Evolutionary conservation across 2,888 invertebrate genomes (phyloP), one percentile per base, ranked within the genome.

Genomic region (Ochropleura plecta): DNA sequence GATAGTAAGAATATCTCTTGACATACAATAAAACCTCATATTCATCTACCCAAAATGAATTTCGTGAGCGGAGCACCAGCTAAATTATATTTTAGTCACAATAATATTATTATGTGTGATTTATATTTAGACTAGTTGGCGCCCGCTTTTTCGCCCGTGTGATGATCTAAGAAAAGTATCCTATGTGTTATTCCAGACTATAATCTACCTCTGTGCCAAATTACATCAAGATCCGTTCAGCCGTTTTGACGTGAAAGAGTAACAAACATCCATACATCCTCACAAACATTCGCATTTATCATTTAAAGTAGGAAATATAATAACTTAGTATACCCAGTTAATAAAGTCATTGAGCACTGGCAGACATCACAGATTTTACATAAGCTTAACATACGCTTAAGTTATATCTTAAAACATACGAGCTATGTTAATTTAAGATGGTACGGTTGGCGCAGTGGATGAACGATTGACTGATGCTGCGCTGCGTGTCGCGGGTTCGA

Each of bases 361-460:
- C 76, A 79, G 48, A 51, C 68, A 57, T 70, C 69, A 70, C 51
- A 64, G 8, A 30, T 20, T 82, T 79, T 72, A 42, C 72, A 72
- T 82, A 82, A 67, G 46, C 71, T 70, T 69, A 62, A 48, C 48
- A 60, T 75, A 53, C 40, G 20, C 40, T 79, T 55, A 79, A 68
- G 66, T 76, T 63, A 57, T 73, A 65, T 72, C 73, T 78, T 68
- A 57, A 57, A 76, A 79, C 78, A 68, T 49, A 59, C 57, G 60
- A 63, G 10, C 30, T 18, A 20, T 9, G 40, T 57, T 69, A 2
- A 30, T 30, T 30, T 30, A 30, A 30, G 30, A 30, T 30, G 30
- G 30, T 30, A 30, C 30, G 3, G 30, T 30, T 30, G 30, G 30
- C 1, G 30, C 30, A 30, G 30, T 30, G 30, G 30, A 1, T 30